Base-by-base conservation (phyloP, 2,888 invertebrate species). In the Nebria salina region DNA sequence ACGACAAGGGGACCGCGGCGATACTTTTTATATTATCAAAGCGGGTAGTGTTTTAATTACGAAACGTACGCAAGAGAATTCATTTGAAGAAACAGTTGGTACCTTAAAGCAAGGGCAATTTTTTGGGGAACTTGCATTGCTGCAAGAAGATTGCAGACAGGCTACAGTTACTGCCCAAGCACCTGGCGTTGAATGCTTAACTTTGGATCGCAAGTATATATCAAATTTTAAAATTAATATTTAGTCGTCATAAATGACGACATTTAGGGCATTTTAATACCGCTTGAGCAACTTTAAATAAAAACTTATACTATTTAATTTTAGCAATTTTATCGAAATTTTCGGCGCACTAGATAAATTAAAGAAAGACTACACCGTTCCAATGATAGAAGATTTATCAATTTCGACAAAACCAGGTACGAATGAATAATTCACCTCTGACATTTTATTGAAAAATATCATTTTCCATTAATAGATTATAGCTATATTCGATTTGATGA, bases 21-120 rank as follows among this genome's bases (percentile, higher is more conserved):
- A 97, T 87, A 96, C 96, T 85, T 97, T 97, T 89, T 97, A 95
- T 87, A 96, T 97, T 82, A 96, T 97, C 85, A 94, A 95, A 83
- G 95, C 95, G 6, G 96, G 96, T 20, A 93, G 92, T 15, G 96
- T 96, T 6, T 92, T 92, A 74, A 93, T 96, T 75, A 94, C 93
- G 11, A 94, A 94, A 86, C 90, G 91, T 34, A 92, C 91, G 9
- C 91, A 91, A 2, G 91, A 91, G 54, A 64, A 15, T 15, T 54
- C 74, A 42, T 65, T 34, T n/a, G 83, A 78, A 66, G 78, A 84
- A 77, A 77, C 84, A 15, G 93, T 97, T 26, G 93, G 95, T 8
- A 90, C 91, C 9, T 90, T 96, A 26, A 91, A 91, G 42, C 92
- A 94, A 66, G 97, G 97, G 0, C 93, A 96, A 83, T 97, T 95